These are phyloP conservation scores for Laterallus jamaicensis DNA, from an alignment of 2,113 vertebrate species.

Conservation along the genomic window DNA sequence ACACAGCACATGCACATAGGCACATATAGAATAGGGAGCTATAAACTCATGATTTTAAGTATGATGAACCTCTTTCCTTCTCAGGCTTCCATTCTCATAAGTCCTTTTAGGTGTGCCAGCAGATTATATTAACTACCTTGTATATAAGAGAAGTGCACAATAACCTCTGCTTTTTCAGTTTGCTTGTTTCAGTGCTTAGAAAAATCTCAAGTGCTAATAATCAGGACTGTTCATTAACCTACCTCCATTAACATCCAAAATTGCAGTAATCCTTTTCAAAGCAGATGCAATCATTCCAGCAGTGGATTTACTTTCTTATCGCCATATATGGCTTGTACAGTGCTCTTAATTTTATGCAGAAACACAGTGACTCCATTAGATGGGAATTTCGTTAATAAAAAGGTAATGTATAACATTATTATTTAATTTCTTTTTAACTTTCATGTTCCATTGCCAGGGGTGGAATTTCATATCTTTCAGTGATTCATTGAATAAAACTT, in stretches of 20 bases:
- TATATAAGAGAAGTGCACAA: not conserved
- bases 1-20: accelerated
- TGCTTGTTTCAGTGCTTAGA: not conserved
- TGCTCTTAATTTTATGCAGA: constrained; percentile 53
- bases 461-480: constrained; percentile 57
- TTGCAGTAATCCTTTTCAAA: constrained; percentile 24
- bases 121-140: not conserved
- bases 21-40: not conserved
- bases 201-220: not conserved
- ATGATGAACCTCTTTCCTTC: not conserved
- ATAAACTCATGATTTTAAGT: not conserved
- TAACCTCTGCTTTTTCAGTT: not conserved
- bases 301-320: constrained; percentile 22
- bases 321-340: constrained; percentile 26
- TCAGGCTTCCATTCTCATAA: not conserved
- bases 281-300: constrained; percentile 1
- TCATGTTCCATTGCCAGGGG: constrained; percentile 37
- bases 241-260: constrained; percentile 26
- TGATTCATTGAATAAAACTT: constrained; percentile 81
- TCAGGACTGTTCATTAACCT: constrained; percentile 4
- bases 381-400: constrained; percentile 51
- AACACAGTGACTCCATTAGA: constrained; percentile 37
- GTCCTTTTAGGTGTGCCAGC: not conserved
- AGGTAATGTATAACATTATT: constrained; percentile 51
- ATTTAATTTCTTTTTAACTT: constrained; percentile 63